Conservation (phyloP, 2,888 invertebrate genomes). For the Coelopa pilipes region DNA sequence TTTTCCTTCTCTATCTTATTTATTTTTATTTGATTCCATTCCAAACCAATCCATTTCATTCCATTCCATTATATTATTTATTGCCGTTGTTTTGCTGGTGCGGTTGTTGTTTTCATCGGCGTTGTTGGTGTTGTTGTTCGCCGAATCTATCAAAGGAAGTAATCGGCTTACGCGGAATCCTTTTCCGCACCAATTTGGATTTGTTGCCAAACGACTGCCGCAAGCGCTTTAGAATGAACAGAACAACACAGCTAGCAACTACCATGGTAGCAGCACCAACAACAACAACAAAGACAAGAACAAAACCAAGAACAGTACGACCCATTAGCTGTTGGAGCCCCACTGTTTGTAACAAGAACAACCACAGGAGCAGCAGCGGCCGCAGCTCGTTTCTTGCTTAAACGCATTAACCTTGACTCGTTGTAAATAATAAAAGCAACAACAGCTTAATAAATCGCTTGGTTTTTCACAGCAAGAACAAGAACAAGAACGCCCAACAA, state of each 20-base stretch:
- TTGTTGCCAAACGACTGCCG: constrained; percentile 12
- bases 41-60: too few species aligned
- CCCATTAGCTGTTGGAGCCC: too few species aligned
- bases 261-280: constrained; percentile 10
- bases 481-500: neutral
- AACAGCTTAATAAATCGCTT: constrained; percentile 14
- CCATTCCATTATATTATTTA: too few species aligned
- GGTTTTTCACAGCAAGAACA: neutral
- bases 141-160: neutral
- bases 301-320: too few species aligned
- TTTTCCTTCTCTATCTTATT: neutral
- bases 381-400: constrained; percentile 21
- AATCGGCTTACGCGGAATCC: too few species aligned
- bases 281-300: too few species aligned
- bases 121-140: neutral
- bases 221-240: neutral
- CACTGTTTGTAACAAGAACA: constrained; percentile 18
- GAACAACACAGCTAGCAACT: constrained; percentile 5
- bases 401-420: constrained; percentile 41
- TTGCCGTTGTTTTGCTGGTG: too few species aligned
- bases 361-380: constrained; percentile 20
- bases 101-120: neutral
- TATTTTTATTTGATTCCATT: neutral
- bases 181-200: constrained; percentile 2
- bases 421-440: constrained; percentile 32